Percentiles rank a stretch among this genome's conserved stretches.
These are phyloP conservation scores for Bimastos eiseni DNA, from an alignment of 2,888 invertebrate genomes.

Conservation along the genomic window DNA sequence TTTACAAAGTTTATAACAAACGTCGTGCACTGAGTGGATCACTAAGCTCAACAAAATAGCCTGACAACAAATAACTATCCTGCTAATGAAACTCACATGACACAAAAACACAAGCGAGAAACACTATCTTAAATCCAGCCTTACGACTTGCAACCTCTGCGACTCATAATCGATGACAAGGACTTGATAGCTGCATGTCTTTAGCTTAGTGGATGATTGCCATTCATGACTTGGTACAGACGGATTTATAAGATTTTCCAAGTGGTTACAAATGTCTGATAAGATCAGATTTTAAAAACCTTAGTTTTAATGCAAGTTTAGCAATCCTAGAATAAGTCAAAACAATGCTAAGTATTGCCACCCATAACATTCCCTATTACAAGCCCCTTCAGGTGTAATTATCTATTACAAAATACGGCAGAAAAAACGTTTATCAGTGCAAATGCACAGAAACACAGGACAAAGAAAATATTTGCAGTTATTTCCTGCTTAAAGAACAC, in stretches of 20 bases:
- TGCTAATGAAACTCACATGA: background rate
- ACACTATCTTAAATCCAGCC: background rate
- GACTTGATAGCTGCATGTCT: background rate
- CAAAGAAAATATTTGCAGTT: background rate
- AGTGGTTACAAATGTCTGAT: background rate
- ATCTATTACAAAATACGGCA: background rate
- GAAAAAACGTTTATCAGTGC: background rate
- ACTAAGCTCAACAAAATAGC: background rate
- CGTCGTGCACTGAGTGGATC: background rate
- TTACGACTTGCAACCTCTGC: background rate
- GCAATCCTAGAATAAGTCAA: background rate
- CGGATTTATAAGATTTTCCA: background rate
- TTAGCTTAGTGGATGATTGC: background rate
- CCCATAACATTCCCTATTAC: background rate
- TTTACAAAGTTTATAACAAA: background rate
- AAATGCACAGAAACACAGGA: background rate
- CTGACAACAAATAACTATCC: background rate
- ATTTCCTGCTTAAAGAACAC: background rate
- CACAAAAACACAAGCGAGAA: background rate
- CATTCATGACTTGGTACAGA: background rate
- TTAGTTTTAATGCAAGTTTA: background rate
- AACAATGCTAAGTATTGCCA: background rate
- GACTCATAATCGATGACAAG: background rate
- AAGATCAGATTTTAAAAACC: background rate
- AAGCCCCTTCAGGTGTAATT: background rate